Evolutionary conservation across 1,140 invertebrate species (phyloP).

Genomic region (Drosophila lini): DNA sequence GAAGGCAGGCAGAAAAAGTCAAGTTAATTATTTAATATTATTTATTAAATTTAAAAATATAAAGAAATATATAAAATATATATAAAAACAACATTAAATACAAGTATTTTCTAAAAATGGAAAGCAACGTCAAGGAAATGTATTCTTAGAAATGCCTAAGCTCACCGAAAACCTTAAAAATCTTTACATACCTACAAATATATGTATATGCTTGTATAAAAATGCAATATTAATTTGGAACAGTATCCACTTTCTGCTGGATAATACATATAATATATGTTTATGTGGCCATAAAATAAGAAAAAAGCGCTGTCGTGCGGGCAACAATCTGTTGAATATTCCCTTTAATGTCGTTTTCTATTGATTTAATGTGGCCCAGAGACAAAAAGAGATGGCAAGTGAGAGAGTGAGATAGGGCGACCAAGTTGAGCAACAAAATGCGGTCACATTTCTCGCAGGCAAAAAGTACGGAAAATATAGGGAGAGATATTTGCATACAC

Average conservation of each 20-base stretch:
- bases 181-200: background rate
- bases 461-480: constrained; percentile 1
- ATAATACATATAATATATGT: constrained; percentile 23
- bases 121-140: background rate
- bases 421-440: constrained; percentile 23
- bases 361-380: constrained; percentile 37
- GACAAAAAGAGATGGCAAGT: background rate
- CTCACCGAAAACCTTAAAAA: background rate
- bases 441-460: constrained; percentile 27
- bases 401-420: background rate
- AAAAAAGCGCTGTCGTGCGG: background rate
- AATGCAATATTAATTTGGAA: constrained; percentile 7
- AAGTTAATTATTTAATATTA: too few species aligned
- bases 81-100: too few species aligned
- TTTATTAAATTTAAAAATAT: too few species aligned
- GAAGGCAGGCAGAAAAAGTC: too few species aligned
- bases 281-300: constrained; percentile 22
- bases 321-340: constrained; percentile 42
- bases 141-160: background rate
- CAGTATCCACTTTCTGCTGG: constrained; percentile 1
- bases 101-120: background rate
- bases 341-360: constrained; percentile 41
- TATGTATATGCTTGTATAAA: background rate
- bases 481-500: constrained; percentile 37
- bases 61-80: too few species aligned